Conservation (phyloP, 1,140 invertebrate genomes). For the Sitophilus oryzae region DNA sequence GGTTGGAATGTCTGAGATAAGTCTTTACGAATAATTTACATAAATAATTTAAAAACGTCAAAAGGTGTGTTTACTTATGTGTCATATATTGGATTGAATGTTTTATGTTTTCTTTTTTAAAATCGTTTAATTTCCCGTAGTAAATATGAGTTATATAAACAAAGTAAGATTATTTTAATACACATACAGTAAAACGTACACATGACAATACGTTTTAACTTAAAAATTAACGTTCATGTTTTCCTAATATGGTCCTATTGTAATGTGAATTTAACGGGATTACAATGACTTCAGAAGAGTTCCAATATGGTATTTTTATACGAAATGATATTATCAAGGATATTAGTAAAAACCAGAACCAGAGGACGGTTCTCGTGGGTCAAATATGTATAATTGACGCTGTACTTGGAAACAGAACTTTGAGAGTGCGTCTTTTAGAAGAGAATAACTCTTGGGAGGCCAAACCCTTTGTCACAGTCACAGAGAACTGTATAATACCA, state of each 20-base stretch:
- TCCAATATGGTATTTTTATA: constrained; percentile 34
- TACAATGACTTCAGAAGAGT: constrained; percentile 33
- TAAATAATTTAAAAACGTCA: neutral
- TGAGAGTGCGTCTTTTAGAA: constrained; percentile 35
- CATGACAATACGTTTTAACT: constrained; percentile 1
- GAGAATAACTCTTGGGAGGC: constrained; percentile 36
- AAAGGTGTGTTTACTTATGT: constrained; percentile 15
- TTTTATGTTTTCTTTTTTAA: constrained; percentile 21
- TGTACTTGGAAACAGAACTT: constrained; percentile 21
- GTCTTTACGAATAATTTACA: too few species aligned
- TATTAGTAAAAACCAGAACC: constrained; percentile 9
- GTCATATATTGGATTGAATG: constrained; percentile 10
- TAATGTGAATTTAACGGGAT: constrained; percentile 1
- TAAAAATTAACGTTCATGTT: constrained; percentile 6
- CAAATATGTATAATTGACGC: constrained; percentile 38
- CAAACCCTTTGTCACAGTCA: constrained; percentile 27
- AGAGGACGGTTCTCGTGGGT: constrained; percentile 34
- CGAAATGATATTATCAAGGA: constrained; percentile 33
- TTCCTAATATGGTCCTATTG: constrained; percentile 13
- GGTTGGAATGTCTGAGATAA: too few species aligned
- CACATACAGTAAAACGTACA: constrained; percentile 2
- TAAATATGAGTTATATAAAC: constrained; percentile 1
- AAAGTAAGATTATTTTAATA: neutral
- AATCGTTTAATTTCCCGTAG: neutral
- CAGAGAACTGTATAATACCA: constrained; percentile 22